Evolutionary conservation across 2,797 vertebrate species (phyloP).

Genomic region (Intellagama lesueurii): DNA sequence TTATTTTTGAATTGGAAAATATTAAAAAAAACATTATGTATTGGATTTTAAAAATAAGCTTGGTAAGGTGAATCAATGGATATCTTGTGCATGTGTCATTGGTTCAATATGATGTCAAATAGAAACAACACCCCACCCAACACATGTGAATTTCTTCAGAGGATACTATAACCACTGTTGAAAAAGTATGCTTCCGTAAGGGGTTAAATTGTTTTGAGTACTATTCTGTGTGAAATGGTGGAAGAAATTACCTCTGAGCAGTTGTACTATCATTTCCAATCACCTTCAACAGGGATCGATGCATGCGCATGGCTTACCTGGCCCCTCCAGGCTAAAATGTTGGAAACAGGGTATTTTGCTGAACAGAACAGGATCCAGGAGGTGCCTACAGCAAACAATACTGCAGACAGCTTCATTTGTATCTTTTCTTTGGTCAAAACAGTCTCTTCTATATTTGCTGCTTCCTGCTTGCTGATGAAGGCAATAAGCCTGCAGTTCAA

Average conservation of each 20-base stretch:
- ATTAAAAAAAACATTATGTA: not conserved
- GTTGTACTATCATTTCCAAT: not conserved
- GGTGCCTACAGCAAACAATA: conserved; percentile 1
- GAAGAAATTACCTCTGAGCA: conserved; percentile 26
- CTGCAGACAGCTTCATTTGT: conserved; percentile 13
- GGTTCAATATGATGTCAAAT: conserved; percentile 9
- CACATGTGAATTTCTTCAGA: conserved; percentile 18
- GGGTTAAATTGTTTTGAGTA: not conserved
- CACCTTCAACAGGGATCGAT: not conserved
- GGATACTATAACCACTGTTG: conserved; percentile 1
- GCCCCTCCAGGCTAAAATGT: not conserved
- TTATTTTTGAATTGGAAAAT: not conserved
- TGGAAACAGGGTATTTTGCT: conserved; percentile 42
- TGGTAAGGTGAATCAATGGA: not conserved
- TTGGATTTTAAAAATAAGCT: conserved; percentile 18
- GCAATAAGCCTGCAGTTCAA: conserved; percentile 16
- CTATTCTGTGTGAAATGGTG: conserved; percentile 11
- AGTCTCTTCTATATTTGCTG: conserved; percentile 35
- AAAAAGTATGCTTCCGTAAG: conserved; percentile 1
- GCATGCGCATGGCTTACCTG: not conserved
- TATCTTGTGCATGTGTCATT: not conserved
- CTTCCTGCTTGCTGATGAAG: conserved; percentile 16
- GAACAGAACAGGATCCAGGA: conserved; percentile 24
- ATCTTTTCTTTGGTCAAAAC: conserved; percentile 21
- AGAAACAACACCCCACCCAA: conserved; percentile 8